Conservation (phyloP, 2,113 vertebrate genomes). For the Hippocampus abdominalis region DNA sequence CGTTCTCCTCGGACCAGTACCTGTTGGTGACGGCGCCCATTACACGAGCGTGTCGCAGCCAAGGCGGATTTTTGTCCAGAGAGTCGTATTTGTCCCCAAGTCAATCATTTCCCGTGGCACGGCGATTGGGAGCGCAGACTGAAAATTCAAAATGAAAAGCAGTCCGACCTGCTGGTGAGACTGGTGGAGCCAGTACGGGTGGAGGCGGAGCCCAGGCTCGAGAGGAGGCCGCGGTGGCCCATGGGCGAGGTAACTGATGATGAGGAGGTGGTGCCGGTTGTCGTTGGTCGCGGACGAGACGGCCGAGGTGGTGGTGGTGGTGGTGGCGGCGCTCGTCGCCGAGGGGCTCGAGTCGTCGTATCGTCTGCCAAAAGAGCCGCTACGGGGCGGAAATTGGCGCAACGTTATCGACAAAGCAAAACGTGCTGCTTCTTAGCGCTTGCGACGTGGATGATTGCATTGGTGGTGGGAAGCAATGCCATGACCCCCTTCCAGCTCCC, state of each 20-base stretch:
- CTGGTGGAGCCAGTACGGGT: constrained; percentile 71
- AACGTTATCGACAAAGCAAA: neutral
- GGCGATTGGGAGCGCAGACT: neutral
- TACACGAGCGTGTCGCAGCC: neutral
- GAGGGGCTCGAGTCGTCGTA: constrained; percentile 88
- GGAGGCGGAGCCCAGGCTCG: constrained; percentile 77
- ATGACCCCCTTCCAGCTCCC: no score
- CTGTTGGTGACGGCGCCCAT: constrained; percentile 71
- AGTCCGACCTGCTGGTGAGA: constrained; percentile 83
- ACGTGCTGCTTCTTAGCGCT: neutral
- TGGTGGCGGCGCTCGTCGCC: constrained; percentile 72
- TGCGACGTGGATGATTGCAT: no score
- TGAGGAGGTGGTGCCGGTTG: constrained; percentile 74
- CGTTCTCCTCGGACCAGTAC: constrained; percentile 96
- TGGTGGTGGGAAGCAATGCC: no score
- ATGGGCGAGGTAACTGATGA: constrained; percentile 93
- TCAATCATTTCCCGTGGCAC: no score
- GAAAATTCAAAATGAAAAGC: no score
- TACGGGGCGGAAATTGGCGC: constrained; percentile 38
- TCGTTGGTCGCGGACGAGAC: constrained; percentile 71
- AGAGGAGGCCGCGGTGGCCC: constrained; percentile 83
- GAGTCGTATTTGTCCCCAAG: no score
- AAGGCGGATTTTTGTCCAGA: no score
- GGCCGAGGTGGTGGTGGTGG: constrained; percentile 60
- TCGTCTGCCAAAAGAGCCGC: constrained; percentile 91